These are phyloP conservation scores for Larimichthys crocea DNA, from an alignment of 2,113 vertebrate species.

Conservation along the genomic window DNA sequence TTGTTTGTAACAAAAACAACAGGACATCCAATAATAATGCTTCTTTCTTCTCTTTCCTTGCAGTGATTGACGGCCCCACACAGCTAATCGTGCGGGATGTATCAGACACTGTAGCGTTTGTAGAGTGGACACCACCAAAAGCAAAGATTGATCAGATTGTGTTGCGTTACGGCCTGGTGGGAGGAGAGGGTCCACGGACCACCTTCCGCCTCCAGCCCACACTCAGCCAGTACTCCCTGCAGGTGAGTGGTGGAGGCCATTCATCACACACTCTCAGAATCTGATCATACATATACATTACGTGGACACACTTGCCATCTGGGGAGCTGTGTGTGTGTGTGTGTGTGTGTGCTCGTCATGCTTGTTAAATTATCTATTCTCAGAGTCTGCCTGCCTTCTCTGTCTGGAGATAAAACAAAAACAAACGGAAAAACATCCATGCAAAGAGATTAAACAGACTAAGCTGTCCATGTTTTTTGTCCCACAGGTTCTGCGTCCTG, in stretches of 20 bases:
- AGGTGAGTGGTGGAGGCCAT: conserved; percentile 79
- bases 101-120: conserved; percentile 95
- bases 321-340: conserved; percentile 43
- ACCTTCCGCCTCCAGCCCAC: conserved; percentile 95
- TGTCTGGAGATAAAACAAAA: conserved; percentile 59
- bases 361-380: conserved; percentile 55
- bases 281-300: conserved; percentile 24
- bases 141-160: conserved; percentile 94
- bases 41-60: conserved; percentile 15
- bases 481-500: conserved; percentile 90
- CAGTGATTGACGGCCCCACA: conserved; percentile 94
- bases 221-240: conserved; percentile 96
- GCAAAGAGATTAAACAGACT: conserved; percentile 32
- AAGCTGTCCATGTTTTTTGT: conserved; percentile 8
- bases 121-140: conserved; percentile 93
- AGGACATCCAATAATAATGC: conserved; percentile 4
- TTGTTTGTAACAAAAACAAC: conserved; percentile 6
- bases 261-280: conserved; percentile 18
- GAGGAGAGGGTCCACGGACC: conserved; percentile 89
- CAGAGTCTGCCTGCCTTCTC: conserved; percentile 35
- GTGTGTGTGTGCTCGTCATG: conserved; percentile 14
- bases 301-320: conserved; percentile 12
- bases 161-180: conserved; percentile 90
- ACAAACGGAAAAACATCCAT: conserved; percentile 23
- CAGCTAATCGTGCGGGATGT: conserved; percentile 93